A percentile compares a stretch with the other conserved stretches of the same genome.
Conservation (phyloP, 2,797 vertebrate genomes). For the Alcedo quadribrachys region DNA sequence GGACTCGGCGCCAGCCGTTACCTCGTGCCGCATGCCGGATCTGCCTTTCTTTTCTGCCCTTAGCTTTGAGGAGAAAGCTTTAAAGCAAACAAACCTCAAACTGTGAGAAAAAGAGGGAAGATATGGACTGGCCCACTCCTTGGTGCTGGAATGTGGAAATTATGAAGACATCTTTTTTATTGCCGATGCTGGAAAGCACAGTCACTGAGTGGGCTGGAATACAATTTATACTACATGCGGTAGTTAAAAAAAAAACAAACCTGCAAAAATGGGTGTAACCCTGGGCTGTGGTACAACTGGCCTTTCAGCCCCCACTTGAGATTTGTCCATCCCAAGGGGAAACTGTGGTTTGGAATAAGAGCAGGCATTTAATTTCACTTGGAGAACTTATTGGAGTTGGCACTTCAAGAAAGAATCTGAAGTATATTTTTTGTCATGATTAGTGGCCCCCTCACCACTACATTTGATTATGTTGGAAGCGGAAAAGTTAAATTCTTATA, state of each 20-base stretch:
- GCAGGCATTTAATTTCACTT: constrained; percentile 83
- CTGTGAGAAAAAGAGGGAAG: constrained; percentile 79
- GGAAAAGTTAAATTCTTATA: constrained; percentile 80
- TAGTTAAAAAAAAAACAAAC: constrained; percentile 68
- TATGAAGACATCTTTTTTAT: constrained; percentile 79
- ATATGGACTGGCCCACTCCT: constrained; percentile 71
- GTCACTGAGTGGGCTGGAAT: constrained; percentile 70
- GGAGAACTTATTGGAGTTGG: constrained; percentile 85
- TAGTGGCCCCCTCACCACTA: constrained; percentile 78
- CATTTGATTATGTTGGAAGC: constrained; percentile 81
- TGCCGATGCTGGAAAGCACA: constrained; percentile 71
- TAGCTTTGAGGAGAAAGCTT: constrained; percentile 61
- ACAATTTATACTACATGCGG: constrained; percentile 72
- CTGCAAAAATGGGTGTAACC: constrained; percentile 84
- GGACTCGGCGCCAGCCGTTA: constrained; percentile 34
- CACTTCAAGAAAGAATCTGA: constrained; percentile 81
- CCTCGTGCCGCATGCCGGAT: constrained; percentile 44
- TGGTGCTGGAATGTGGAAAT: constrained; percentile 78
- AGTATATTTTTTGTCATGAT: constrained; percentile 84
- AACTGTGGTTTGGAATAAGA: constrained; percentile 86
- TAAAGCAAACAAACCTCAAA: constrained; percentile 78
- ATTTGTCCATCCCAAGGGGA: constrained; percentile 79
- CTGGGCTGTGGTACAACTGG: constrained; percentile 80
- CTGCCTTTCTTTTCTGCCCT: constrained; percentile 40
- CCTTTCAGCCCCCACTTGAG: constrained; percentile 82